Percentiles rank a stretch among this genome's conserved stretches.
Conservation (phyloP, 2,888 invertebrate genomes). For the Odontomyia ornata region DNA sequence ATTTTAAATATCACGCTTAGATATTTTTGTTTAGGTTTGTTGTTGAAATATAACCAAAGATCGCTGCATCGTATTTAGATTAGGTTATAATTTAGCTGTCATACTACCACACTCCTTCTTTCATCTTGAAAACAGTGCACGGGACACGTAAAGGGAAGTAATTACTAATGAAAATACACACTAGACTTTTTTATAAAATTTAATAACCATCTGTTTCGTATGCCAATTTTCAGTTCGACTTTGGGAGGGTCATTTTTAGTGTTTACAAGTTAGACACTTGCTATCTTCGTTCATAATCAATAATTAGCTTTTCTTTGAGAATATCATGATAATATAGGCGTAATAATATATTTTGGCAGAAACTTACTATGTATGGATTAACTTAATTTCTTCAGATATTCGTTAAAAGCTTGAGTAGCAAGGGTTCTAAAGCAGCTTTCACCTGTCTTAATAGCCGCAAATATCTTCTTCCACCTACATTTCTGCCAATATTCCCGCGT, state of each 20-base stretch:
- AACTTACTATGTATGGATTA: too few relatives aligned
- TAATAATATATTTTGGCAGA: conserved; percentile 8
- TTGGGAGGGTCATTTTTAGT: not conserved
- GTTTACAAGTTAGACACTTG: not conserved
- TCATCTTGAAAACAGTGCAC: not conserved
- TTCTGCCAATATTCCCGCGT: too few relatives aligned
- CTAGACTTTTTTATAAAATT: conserved; percentile 10
- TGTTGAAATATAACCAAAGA: not conserved
- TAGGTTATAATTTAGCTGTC: not conserved
- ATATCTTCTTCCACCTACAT: too few relatives aligned
- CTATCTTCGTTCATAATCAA: not conserved
- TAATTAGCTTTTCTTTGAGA: conserved; percentile 27
- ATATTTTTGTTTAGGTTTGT: not conserved
- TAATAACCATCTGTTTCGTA: not conserved
- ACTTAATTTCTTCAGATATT: too few relatives aligned
- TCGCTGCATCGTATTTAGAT: not conserved
- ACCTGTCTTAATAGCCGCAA: too few relatives aligned
- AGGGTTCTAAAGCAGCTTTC: too few relatives aligned
- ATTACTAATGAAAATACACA: conserved; percentile 13
- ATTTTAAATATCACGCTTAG: not conserved
- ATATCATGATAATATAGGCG: conserved; percentile 10
- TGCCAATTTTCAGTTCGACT: not conserved
- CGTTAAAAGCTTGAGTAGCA: too few relatives aligned
- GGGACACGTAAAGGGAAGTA: not conserved
- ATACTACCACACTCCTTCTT: not conserved